phyloP scores from a whole-genome alignment of 1,140 invertebrate species.

The Ganaspis sp. region DNA sequence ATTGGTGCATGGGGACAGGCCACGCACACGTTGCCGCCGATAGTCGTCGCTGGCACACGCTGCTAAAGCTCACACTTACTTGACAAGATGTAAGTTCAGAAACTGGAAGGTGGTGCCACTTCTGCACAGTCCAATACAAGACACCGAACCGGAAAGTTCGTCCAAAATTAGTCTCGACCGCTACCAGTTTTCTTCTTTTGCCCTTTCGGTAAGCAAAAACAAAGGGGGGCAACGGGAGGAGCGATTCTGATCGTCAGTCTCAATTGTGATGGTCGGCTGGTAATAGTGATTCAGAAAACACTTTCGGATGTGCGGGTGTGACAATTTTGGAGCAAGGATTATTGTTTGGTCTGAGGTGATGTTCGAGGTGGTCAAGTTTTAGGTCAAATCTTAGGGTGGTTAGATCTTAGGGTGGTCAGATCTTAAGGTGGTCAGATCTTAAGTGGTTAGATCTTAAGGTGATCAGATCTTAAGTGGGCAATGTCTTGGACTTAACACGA shows the following conservation, averaged over 20 bases:
- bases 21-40: conserved; percentile 45
- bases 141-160: conserved; percentile 75
- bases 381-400: no score
- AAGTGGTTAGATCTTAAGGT: no score
- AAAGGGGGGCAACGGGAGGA: conserved; percentile 44
- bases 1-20: conserved; percentile 36
- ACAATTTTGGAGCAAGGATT: no score
- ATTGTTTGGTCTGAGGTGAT: no score
- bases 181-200: conserved; percentile 26
- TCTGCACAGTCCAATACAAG: conserved; percentile 75
- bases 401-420: no score
- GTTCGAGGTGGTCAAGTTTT: no score
- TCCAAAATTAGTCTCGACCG: conserved; percentile 52
- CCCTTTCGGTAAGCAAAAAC: background rate
- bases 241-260: no score
- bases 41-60: conserved; percentile 44
- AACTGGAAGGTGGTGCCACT: conserved; percentile 75
- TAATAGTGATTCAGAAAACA: no score
- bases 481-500: no score
- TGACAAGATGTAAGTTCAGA: conserved; percentile 76
- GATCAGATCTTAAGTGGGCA: no score
- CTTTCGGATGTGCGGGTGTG: conserved; percentile 60
- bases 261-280: no score
- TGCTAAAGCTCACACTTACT: conserved; percentile 73
- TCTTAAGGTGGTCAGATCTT: no score